Evolutionary conservation across 2,888 invertebrate species (phyloP).

Genomic region (Oligia fasciuncula): DNA sequence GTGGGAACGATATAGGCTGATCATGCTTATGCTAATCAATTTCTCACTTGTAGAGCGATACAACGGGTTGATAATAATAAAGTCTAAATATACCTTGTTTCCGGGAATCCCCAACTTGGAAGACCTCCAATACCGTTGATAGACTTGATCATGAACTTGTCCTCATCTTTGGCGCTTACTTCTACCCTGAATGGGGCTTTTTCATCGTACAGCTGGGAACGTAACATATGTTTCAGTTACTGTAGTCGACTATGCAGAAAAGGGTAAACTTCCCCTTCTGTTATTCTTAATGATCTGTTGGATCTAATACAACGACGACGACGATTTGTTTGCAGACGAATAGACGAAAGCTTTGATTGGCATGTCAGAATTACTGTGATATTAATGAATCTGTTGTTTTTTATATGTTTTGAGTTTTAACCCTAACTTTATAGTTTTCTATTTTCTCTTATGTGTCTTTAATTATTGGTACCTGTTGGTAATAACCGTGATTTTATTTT

Average conservation of each 20-base stretch:
- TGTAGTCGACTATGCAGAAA: background rate
- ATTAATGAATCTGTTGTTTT: too few relatives aligned
- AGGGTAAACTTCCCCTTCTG: background rate
- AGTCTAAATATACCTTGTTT: slow-evolving; percentile 70
- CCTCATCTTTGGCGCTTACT: slow-evolving; percentile 66
- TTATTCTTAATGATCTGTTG: background rate
- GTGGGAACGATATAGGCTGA: too few relatives aligned
- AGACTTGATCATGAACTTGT: slow-evolving; percentile 78
- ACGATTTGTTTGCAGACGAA: too few relatives aligned
- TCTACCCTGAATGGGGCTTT: slow-evolving; percentile 67
- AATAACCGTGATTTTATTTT: too few relatives aligned
- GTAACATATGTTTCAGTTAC: background rate
- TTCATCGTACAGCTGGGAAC: slow-evolving; percentile 78
- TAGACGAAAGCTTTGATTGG: too few relatives aligned
- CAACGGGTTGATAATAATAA: background rate
- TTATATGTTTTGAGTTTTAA: too few relatives aligned
- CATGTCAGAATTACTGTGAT: too few relatives aligned
- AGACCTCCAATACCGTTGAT: slow-evolving; percentile 75
- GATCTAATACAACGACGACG: background rate
- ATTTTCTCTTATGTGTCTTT: too few relatives aligned
- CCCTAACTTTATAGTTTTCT: too few relatives aligned
- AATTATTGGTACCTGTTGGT: too few relatives aligned
- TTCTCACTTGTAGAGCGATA: background rate
- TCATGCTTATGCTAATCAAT: too few relatives aligned
- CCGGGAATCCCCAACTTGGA: slow-evolving; percentile 71